These are phyloP conservation scores for Casuarius casuarius DNA, from an alignment of 2,113 vertebrate species.

Conservation along the genomic window DNA sequence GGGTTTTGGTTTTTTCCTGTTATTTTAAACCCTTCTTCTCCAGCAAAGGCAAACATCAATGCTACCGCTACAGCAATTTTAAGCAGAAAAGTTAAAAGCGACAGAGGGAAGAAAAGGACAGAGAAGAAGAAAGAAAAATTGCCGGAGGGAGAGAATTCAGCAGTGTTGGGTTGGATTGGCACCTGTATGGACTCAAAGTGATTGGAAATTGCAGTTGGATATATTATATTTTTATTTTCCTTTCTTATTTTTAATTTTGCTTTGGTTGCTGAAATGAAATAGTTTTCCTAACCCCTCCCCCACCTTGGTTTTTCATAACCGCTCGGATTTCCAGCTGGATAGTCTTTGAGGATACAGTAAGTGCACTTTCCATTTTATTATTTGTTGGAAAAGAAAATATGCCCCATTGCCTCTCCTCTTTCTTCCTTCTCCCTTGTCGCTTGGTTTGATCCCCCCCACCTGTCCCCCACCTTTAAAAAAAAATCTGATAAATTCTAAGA, in stretches of 20 bases:
- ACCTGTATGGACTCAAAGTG: slow-evolving; percentile 77
- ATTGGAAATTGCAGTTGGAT: slow-evolving; percentile 87
- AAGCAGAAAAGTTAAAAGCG: slow-evolving; percentile 73
- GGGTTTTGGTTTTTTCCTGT: slow-evolving; percentile 26
- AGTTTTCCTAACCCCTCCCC: slow-evolving; percentile 50
- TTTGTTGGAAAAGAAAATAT: slow-evolving; percentile 17
- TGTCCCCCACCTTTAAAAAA: not conserved
- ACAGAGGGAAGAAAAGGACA: slow-evolving; percentile 54
- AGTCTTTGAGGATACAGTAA: slow-evolving; percentile 79
- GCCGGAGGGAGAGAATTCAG: slow-evolving; percentile 43
- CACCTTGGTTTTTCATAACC: slow-evolving; percentile 39
- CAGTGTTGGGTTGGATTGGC: slow-evolving; percentile 76
- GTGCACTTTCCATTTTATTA: slow-evolving; percentile 63
- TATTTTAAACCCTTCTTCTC: slow-evolving; percentile 30
- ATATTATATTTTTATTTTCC: slow-evolving; percentile 68
- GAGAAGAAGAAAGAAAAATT: slow-evolving; percentile 55
- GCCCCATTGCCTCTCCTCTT: not conserved
- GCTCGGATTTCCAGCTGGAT: slow-evolving; percentile 78
- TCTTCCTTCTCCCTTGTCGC: not conserved
- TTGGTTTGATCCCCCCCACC: not conserved
- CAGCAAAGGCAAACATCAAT: slow-evolving; percentile 49
- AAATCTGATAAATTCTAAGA: not conserved
- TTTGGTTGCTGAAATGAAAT: slow-evolving; percentile 71
- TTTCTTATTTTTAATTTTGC: slow-evolving; percentile 64
- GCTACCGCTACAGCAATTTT: slow-evolving; percentile 53